A percentile compares a stretch with the other conserved stretches of the same genome.
Conservation (phyloP, 1,140 invertebrate genomes). For the Orchestia grillus region DNA sequence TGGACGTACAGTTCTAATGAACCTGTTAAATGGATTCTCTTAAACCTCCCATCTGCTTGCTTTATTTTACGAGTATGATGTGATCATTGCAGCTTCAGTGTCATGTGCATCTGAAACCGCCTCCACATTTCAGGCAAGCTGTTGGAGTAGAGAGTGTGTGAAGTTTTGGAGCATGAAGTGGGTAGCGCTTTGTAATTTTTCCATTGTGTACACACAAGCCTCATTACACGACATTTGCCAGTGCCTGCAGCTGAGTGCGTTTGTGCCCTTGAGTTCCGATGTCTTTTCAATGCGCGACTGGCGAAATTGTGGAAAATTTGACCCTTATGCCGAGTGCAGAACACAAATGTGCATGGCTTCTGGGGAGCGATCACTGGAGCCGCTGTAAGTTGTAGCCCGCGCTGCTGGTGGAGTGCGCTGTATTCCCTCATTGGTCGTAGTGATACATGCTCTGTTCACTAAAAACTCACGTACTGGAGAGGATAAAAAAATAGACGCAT, state of each 20-base stretch:
- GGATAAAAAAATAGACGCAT: neutral
- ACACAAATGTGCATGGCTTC: neutral
- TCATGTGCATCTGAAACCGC: neutral
- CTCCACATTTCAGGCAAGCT: neutral
- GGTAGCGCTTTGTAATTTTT: neutral
- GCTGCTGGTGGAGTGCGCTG: neutral
- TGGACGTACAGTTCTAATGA: too few relatives aligned
- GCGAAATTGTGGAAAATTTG: neutral
- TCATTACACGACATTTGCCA: neutral
- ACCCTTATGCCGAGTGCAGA: neutral
- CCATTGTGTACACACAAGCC: neutral
- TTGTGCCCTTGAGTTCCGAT: neutral
- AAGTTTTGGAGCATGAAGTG: neutral
- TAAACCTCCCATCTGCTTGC: neutral
- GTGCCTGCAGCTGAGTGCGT: neutral
- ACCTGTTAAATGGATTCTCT: too few relatives aligned
- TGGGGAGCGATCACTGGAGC: neutral
- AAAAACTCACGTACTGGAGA: neutral
- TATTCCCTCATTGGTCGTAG: neutral
- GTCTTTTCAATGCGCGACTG: neutral
- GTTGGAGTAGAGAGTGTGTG: neutral
- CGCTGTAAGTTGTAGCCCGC: too few relatives aligned
- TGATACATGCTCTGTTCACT: neutral
- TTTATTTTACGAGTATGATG: neutral
- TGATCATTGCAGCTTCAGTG: neutral